Base-by-base conservation (phyloP, 2,113 vertebrate species). In the Sclerurus mexicanus region DNA sequence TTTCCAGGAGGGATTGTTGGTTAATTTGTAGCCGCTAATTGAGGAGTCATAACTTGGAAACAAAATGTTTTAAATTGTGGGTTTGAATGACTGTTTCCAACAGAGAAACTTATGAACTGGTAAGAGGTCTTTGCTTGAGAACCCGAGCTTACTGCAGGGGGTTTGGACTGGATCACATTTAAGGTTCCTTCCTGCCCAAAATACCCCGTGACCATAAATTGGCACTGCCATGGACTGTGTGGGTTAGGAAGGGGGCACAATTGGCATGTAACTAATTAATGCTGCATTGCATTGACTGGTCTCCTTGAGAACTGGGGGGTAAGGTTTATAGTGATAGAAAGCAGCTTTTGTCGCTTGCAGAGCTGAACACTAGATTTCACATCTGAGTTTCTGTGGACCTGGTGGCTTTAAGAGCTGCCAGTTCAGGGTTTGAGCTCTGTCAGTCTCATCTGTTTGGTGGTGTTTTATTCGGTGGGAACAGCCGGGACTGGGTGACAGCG, bases 1-100 rank as follows among this genome's bases (percentile, higher is more conserved):
- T 89, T 42, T 33, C 17, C n/a, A 73, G 9, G 30, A 62, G 60
- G 68, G 9, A 13, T 37, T 84, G 69, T 25, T 85, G 68, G 49
- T 93, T 96, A 85, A 84, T 82, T 85, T 80, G 53, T 64, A 35
- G 62, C n/a, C 53, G 64, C 63, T 89, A 67, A 94, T 86, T 85
- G 49, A 58, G 90, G 71, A 84, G 50, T 33, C 10, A 2, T 39
- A 72, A 82, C 27, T 40, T 68, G 55, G 59, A 55, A 94, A 50
- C 5, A 89, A 23, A 39, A 31, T 62, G 52, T 89, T 30, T 30
- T 8, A 44, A 77, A 7, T 3, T 33, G 10, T 53, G 74, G n/a
- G 23, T 82, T 79, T 68, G 58, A 56, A 30, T 39, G 50, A 40
- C 4, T 74, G 14, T 68, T 89, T 90, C 64, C 17, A 63, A 4